These are phyloP conservation scores for Ditylenchus weischeri DNA, from an alignment of 2,888 invertebrate genomes.

Conservation along the genomic window DNA sequence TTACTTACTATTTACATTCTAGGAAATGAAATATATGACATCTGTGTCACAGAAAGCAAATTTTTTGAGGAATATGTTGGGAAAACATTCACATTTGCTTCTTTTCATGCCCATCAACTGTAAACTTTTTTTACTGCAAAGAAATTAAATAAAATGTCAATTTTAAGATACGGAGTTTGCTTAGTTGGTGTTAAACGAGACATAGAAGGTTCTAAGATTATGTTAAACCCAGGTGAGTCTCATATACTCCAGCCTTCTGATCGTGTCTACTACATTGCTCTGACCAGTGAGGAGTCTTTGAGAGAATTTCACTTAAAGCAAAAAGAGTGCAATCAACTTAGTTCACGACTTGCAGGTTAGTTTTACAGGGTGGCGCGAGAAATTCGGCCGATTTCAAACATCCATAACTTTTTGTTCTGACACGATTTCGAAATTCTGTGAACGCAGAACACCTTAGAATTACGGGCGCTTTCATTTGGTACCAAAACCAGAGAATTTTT, in stretches of 20 bases:
- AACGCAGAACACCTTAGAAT: too few species aligned
- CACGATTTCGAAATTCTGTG: too few species aligned
- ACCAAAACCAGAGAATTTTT: too few species aligned
- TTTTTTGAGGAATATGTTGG: constrained; percentile 98
- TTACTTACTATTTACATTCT: too few species aligned
- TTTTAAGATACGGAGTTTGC: constrained; percentile 82
- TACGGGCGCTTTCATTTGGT: too few species aligned
- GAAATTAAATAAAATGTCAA: not conserved
- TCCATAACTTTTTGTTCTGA: too few species aligned
- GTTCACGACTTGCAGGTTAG: constrained; percentile 25
- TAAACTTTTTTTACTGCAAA: constrained; percentile 61
- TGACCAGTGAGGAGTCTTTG: constrained; percentile 53
- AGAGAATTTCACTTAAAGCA: constrained; percentile 43
- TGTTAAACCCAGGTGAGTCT: constrained; percentile 80
- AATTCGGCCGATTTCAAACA: too few species aligned
- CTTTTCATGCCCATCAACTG: constrained; percentile 97
- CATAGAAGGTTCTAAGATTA: constrained; percentile 71
- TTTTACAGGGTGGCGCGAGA: too few species aligned
- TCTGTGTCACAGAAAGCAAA: constrained; percentile 65
- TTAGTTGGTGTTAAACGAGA: constrained; percentile 89
- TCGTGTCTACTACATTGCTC: constrained; percentile 46
- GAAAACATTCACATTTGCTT: constrained; percentile 98
- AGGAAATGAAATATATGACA: constrained; percentile 92
- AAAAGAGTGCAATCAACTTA: constrained; percentile 23
- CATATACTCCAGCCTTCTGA: constrained; percentile 96